Evolutionary conservation across 2,888 invertebrate species (phyloP).

Genomic region (Megamerina dolium): DNA sequence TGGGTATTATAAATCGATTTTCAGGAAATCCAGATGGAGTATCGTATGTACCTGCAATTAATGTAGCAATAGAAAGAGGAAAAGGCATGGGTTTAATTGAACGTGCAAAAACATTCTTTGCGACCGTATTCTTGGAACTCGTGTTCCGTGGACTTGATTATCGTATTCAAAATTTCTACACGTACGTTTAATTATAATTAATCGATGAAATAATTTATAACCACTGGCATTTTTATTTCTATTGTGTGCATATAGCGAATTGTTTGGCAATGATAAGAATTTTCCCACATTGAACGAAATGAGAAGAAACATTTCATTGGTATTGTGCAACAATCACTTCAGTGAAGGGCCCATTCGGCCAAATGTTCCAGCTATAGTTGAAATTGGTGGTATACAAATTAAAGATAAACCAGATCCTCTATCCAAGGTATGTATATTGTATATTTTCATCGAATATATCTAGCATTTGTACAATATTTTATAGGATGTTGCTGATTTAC

Average conservation of each 20-base stretch:
- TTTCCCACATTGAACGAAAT: conserved; percentile 32
- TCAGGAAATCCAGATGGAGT: conserved; percentile 37
- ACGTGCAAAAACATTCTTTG: too few species aligned
- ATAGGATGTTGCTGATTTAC: conserved; percentile 38
- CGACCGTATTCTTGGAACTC: too few species aligned
- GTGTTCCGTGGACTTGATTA: too few species aligned
- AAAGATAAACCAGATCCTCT: conserved; percentile 43
- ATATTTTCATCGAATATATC: too few species aligned
- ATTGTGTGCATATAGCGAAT: conserved; percentile 19
- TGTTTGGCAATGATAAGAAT: conserved; percentile 19
- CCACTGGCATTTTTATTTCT: too few species aligned
- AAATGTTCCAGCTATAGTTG: conserved; percentile 39
- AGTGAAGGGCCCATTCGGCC: conserved; percentile 41
- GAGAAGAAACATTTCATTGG: conserved; percentile 38
- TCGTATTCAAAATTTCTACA: too few species aligned
- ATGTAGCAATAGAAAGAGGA: too few species aligned
- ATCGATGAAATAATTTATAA: too few species aligned
- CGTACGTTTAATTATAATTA: too few species aligned
- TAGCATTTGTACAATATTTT: too few species aligned
- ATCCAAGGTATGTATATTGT: conserved; percentile 25
- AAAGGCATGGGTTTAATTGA: too few species aligned
- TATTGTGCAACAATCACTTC: conserved; percentile 40
- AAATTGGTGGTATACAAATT: too few species aligned
- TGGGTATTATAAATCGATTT: conserved; percentile 24
- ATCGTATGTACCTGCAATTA: conserved; percentile 32